Percentiles rank a stretch among this genome's conserved stretches.
Conservation (phyloP, 2,888 invertebrate species). For the Deroplatys truncata region DNA sequence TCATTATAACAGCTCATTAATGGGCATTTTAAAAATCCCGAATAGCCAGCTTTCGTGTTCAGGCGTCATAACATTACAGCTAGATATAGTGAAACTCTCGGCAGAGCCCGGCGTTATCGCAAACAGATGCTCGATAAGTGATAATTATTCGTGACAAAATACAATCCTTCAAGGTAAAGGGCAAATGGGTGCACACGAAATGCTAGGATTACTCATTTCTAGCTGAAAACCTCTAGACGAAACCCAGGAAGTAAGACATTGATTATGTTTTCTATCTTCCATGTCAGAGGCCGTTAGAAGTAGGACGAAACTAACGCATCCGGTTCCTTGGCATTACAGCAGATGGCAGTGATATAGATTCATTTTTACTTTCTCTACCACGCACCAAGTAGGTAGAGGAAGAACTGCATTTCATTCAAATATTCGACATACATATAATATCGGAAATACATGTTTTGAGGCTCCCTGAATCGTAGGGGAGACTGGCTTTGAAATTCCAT, state of each 20-base stretch:
- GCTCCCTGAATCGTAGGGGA: too few species aligned
- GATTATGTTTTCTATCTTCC: not conserved
- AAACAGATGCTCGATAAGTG: not conserved
- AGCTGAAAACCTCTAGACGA: not conserved
- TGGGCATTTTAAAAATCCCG: too few species aligned
- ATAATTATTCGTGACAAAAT: not conserved
- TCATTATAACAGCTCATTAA: too few species aligned
- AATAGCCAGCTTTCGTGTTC: not conserved
- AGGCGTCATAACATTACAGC: not conserved
- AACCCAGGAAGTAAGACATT: conserved; percentile 1
- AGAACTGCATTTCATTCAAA: too few species aligned
- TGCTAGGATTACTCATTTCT: not conserved
- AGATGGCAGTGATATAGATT: not conserved
- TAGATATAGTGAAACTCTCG: not conserved
- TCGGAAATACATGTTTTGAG: too few species aligned
- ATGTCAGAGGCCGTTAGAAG: not conserved
- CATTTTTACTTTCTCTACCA: too few species aligned
- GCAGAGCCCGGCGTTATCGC: not conserved
- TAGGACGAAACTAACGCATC: not conserved
- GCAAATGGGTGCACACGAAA: not conserved
- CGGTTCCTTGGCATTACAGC: not conserved
- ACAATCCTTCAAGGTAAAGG: not conserved
- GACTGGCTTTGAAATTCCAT: too few species aligned
- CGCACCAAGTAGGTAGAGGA: too few species aligned
- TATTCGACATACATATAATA: too few species aligned